phyloP scores from a whole-genome alignment of 2,888 invertebrate genomes.

The Chirona hameri region DNA sequence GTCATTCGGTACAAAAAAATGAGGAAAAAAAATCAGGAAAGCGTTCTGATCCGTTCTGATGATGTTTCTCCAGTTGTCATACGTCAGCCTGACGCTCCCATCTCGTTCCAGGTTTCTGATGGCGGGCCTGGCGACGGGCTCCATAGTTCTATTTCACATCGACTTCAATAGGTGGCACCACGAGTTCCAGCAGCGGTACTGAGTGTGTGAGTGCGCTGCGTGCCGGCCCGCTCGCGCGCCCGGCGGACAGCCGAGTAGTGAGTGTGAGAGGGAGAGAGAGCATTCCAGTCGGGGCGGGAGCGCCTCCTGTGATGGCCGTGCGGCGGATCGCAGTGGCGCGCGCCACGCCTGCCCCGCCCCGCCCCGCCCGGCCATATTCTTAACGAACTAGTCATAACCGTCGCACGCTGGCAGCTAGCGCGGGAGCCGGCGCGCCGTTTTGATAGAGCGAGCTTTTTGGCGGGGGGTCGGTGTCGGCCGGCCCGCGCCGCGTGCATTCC shows the following conservation, averaged over 20 bases:
- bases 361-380: background rate
- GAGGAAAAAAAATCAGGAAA: no score
- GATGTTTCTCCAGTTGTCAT: no score
- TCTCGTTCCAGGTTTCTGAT: slow-evolving; percentile 73
- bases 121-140: slow-evolving; percentile 94
- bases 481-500: background rate
- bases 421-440: background rate
- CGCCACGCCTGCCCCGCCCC: background rate
- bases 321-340: background rate
- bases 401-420: background rate
- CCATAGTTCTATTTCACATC: slow-evolving; percentile 97
- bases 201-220: slow-evolving; percentile 5
- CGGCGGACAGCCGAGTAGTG: background rate
- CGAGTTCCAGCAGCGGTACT: slow-evolving; percentile 92
- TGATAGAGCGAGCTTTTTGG: slow-evolving; percentile 5
- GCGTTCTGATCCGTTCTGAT: no score
- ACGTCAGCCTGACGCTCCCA: no score
- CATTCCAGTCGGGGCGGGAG: background rate
- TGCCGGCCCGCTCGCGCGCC: background rate
- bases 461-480: background rate
- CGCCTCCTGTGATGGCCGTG: no score
- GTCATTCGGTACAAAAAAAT: no score
- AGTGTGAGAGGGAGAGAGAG: background rate
- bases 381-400: slow-evolving; percentile 8
- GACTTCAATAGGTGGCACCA: slow-evolving; percentile 99